Evolutionary conservation across 2,888 invertebrate genomes (phyloP).

Genomic region (Neria commutata): DNA sequence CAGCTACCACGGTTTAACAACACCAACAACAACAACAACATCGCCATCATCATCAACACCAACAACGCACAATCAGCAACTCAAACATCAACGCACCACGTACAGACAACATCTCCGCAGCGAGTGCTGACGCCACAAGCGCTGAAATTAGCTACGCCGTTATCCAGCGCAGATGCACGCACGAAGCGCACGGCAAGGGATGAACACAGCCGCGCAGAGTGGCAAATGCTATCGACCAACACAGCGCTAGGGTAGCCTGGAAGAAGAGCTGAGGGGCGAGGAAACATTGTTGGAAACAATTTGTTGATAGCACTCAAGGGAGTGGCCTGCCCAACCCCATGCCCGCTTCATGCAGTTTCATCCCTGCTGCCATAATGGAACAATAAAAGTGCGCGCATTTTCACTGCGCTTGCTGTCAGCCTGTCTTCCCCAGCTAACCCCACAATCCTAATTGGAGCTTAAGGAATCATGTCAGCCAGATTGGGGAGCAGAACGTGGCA

Average conservation of each 20-base stretch:
- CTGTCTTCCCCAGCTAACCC: too few relatives aligned
- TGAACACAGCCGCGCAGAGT: not conserved
- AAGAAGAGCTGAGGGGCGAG: conserved; percentile 9
- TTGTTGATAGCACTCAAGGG: conserved; percentile 55
- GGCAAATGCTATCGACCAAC: conserved; percentile 7
- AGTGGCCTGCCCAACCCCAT: conserved; percentile 36
- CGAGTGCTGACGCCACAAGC: too few relatives aligned
- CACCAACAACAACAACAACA: not conserved
- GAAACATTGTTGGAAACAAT: conserved; percentile 42
- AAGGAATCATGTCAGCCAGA: conserved; percentile 33
- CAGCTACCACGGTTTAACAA: not conserved
- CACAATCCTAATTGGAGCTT: conserved; percentile 49
- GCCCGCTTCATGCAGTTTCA: conserved; percentile 26
- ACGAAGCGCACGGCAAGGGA: too few relatives aligned
- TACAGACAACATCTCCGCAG: not conserved
- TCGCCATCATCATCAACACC: conserved; percentile 7
- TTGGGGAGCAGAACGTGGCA: not conserved
- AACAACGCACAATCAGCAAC: not conserved
- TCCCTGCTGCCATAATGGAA: conserved; percentile 48
- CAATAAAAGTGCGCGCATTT: conserved; percentile 51
- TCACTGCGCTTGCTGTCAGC: conserved; percentile 26
- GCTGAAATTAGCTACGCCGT: not conserved
- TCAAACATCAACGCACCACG: not conserved
- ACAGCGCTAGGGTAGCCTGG: not conserved
- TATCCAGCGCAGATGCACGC: not conserved